phyloP scores from a whole-genome alignment of 2,113 vertebrate species.

The Xyrauchen texanus region DNA sequence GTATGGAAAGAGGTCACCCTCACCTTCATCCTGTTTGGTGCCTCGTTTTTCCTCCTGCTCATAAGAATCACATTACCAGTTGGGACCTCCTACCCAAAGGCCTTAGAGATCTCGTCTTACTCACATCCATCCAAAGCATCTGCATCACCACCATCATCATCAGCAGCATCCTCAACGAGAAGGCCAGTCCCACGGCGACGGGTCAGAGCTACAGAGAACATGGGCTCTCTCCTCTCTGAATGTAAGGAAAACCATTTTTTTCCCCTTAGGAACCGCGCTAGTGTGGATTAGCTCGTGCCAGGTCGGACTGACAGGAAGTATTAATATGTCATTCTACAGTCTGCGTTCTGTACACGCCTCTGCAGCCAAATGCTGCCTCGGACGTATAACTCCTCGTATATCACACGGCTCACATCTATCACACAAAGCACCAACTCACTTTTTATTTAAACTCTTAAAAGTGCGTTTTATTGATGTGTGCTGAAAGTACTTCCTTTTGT shows the following conservation, averaged over 20 bases:
- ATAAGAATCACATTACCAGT: constrained; percentile 74
- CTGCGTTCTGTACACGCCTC: constrained; percentile 48
- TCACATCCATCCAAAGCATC: constrained; percentile 48
- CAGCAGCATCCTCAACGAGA: constrained; percentile 31
- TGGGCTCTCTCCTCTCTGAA: constrained; percentile 73
- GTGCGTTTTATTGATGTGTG: background rate
- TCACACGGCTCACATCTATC: constrained; percentile 4
- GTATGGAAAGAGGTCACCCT: constrained; percentile 91
- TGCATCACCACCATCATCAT: constrained; percentile 43
- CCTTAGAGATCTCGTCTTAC: constrained; percentile 38
- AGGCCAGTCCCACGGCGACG: constrained; percentile 58
- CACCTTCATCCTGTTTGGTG: constrained; percentile 84
- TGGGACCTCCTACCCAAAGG: constrained; percentile 50
- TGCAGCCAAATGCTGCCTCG: constrained; percentile 14
- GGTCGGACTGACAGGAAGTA: constrained; percentile 15
- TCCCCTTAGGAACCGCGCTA: background rate
- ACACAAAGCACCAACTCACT: background rate
- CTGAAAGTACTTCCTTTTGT: background rate
- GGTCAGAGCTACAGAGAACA: constrained; percentile 64
- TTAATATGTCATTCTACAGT: constrained; percentile 6
- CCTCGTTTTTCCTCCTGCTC: constrained; percentile 81
- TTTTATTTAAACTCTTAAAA: background rate
- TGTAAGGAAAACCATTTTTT: constrained; percentile 69
- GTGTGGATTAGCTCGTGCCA: constrained; percentile 46
- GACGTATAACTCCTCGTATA: constrained; percentile 59